Base-by-base conservation (phyloP, 2,797 vertebrate genomes). In the Allobates femoralis region DNA sequence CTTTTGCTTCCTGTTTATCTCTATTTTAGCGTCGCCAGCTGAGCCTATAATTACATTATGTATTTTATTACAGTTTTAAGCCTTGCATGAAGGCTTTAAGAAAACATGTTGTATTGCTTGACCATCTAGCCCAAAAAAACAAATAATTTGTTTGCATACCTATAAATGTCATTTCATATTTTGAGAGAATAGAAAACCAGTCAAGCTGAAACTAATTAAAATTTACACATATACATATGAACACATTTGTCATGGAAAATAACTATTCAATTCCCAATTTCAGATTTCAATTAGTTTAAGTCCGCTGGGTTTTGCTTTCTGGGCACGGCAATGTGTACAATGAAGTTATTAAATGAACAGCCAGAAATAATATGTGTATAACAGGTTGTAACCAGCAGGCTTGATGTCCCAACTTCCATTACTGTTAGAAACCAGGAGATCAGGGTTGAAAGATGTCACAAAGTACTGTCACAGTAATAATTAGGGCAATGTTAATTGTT, bases 271-370 rank as follows among this genome's bases (percentile, higher is more conserved):
- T 88, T 85, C 82, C 86, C 83, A 85, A 85, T 84, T 84, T 81
- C 76, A 32, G 77, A 85, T 85, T 88, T 88, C 87, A 88, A 88
- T 88, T 88, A 88, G 83, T 88, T 88, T 81, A 88, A 85, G 87
- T 88, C 87, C 51, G 66, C 78, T 85, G 87, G 62, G 78, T 85
- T 88, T 85, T 88, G 76, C 83, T 81, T 76, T 67, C 83, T 66
- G 77, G 83, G 87, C 67, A 84, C 18, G 37, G 82, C 50, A 85
- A 87, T 87, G 77, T 67, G 86, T 76, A 85, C 67, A 81, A 85
- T 88, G 66, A 85, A 88, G 83, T 88, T 64, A 81, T 81, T 85
- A 88, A 88, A 58, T 79, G 67, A 74, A 74, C 86, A 75, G 67
- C 50, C 8, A 85, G 84, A 34, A 88, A 81, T 88, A 85, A 85